A percentile compares a stretch with the other conserved stretches of the same genome.
Evolutionary conservation across 2,797 vertebrate genomes (phyloP).

Genomic region (Rhinophrynus dorsalis): DNA sequence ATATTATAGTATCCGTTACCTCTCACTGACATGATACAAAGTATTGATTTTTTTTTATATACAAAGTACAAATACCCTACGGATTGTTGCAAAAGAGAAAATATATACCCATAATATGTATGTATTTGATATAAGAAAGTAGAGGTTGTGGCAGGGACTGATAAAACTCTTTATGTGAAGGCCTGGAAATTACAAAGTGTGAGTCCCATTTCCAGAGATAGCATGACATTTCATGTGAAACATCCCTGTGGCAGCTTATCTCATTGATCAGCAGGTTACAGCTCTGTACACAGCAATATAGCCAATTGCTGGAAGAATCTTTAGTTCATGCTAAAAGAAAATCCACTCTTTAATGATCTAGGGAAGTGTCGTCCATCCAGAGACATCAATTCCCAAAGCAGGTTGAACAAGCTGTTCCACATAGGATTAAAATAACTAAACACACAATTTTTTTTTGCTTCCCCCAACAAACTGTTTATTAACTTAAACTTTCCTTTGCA

Average conservation of each 20-base stretch:
- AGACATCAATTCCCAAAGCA: neutral
- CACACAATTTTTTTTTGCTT: neutral
- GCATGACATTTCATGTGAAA: slow-evolving; percentile 50
- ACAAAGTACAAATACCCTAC: slow-evolving; percentile 7
- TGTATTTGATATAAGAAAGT: slow-evolving; percentile 21
- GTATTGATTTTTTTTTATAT: slow-evolving; percentile 25
- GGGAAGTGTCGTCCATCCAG: neutral
- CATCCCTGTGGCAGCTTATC: slow-evolving; percentile 51
- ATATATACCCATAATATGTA: neutral
- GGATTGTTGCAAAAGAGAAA: neutral
- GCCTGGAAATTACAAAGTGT: slow-evolving; percentile 10
- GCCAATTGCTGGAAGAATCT: no score
- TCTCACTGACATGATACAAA: slow-evolving; percentile 10
- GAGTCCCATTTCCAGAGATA: slow-evolving; percentile 34
- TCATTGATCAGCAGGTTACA: no score
- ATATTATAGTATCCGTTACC: slow-evolving; percentile 3
- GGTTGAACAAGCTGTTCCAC: neutral
- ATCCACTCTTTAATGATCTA: neutral
- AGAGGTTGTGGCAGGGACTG: neutral
- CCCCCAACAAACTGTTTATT: no score
- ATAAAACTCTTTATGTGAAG: slow-evolving; percentile 10
- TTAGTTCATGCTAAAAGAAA: no score
- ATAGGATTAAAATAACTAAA: neutral
- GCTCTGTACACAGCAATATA: no score
- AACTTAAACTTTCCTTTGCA: no score